Evolutionary conservation across 2,888 invertebrate genomes (phyloP).

Genomic region (Himalopsyche japonica): DNA sequence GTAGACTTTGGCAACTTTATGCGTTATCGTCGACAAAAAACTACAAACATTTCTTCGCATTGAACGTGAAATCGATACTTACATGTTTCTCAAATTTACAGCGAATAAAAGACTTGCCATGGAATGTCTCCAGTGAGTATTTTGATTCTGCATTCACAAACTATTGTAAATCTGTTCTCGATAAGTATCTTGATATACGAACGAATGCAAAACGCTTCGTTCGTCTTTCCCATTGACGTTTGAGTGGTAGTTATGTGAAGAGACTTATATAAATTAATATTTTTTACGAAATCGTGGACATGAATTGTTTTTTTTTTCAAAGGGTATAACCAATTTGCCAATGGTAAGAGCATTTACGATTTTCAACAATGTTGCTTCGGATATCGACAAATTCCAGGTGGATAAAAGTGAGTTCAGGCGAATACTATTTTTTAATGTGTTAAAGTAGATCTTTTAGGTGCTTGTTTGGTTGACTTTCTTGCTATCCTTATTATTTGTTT

Average conservation of each 20-base stretch:
- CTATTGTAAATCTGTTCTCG: constrained; percentile 60
- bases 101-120: neutral
- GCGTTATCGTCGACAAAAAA: neutral
- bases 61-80: neutral
- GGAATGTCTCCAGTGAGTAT: constrained; percentile 6
- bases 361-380: too few species aligned
- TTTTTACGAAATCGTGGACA: too few species aligned
- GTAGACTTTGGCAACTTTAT: neutral
- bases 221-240: constrained; percentile 43
- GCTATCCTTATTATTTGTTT: too few species aligned
- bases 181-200: constrained; percentile 62
- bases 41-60: neutral
- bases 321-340: too few species aligned
- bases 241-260: constrained; percentile 26
- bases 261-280: neutral
- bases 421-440: too few species aligned
- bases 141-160: constrained; percentile 42
- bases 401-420: too few species aligned
- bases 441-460: too few species aligned
- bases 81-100: neutral
- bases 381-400: too few species aligned
- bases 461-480: too few species aligned
- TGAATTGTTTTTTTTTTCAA: too few species aligned
- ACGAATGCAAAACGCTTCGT: constrained; percentile 59
- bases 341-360: too few species aligned